Conservation (phyloP, 2,797 vertebrate species). For the Parauchenoglanis ngamensis region DNA sequence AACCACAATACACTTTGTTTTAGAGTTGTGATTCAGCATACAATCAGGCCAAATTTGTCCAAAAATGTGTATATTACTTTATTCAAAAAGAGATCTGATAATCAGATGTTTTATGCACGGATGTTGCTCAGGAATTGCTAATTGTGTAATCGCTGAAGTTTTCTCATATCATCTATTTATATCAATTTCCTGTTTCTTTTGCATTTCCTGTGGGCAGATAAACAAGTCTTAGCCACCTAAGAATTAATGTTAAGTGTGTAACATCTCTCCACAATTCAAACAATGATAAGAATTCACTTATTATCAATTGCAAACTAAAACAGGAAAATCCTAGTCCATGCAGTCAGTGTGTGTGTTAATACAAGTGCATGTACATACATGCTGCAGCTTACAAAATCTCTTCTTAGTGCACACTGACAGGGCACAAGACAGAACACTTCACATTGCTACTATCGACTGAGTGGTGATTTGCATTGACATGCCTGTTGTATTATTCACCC, state of each 20-base stretch:
- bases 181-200: conserved; percentile 1
- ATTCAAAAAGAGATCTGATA: neutral
- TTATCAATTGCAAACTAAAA: neutral
- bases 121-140: neutral
- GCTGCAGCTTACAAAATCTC: neutral
- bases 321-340: neutral
- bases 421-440: neutral
- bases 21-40: too few relatives aligned
- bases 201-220: neutral
- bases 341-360: neutral
- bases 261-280: neutral
- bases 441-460: neutral
- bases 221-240: neutral
- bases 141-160: neutral
- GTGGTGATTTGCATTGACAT: neutral
- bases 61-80: neutral
- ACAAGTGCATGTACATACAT: conserved; percentile 4
- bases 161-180: neutral
- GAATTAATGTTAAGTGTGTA: neutral
- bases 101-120: neutral
- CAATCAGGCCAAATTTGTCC: neutral
- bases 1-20: neutral
- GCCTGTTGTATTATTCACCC: conserved; percentile 9
- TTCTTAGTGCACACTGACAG: neutral
- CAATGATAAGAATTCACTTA: neutral